Conservation (phyloP, 2,888 invertebrate genomes). For the Piscicola geometra region DNA sequence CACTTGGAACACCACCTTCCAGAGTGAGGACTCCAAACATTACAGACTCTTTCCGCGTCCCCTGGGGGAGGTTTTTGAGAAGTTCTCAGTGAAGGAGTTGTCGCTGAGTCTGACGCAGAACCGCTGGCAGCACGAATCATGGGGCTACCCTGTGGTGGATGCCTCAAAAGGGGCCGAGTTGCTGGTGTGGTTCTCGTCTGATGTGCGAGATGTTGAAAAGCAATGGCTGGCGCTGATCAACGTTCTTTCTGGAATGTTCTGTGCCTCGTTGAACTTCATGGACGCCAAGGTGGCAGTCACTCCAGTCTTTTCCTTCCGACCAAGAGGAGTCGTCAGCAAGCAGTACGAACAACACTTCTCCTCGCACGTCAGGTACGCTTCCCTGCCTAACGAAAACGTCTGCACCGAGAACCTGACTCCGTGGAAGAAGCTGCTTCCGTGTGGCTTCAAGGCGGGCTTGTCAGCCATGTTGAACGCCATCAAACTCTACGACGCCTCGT, state of each 20-base stretch:
- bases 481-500: slow-evolving; percentile 83
- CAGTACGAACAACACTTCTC: slow-evolving; percentile 56
- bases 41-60: slow-evolving; percentile 81
- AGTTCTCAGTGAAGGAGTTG: slow-evolving; percentile 80
- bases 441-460: slow-evolving; percentile 74
- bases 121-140: slow-evolving; percentile 83
- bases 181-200: slow-evolving; percentile 81
- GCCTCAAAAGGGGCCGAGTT: slow-evolving; percentile 90
- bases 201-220: slow-evolving; percentile 65
- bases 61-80: slow-evolving; percentile 77
- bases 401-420: slow-evolving; percentile 98
- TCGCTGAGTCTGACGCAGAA: slow-evolving; percentile 89
- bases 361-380: slow-evolving; percentile 65
- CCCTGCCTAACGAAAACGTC: slow-evolving; percentile 89
- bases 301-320: slow-evolving; percentile 77
- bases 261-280: slow-evolving; percentile 91
- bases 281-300: slow-evolving; percentile 71
- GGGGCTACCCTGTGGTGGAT: slow-evolving; percentile 87
- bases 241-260: slow-evolving; percentile 86
- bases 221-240: slow-evolving; percentile 80
- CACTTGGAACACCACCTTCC: slow-evolving; percentile 64
- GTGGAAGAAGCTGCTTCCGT: slow-evolving; percentile 93
- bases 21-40: slow-evolving; percentile 59
- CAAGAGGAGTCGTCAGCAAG: slow-evolving; percentile 65
- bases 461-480: slow-evolving; percentile 82